Percentiles rank a stretch among this genome's conserved stretches.
Evolutionary conservation across 2,888 invertebrate genomes (phyloP).

Genomic region (Actias luna): DNA sequence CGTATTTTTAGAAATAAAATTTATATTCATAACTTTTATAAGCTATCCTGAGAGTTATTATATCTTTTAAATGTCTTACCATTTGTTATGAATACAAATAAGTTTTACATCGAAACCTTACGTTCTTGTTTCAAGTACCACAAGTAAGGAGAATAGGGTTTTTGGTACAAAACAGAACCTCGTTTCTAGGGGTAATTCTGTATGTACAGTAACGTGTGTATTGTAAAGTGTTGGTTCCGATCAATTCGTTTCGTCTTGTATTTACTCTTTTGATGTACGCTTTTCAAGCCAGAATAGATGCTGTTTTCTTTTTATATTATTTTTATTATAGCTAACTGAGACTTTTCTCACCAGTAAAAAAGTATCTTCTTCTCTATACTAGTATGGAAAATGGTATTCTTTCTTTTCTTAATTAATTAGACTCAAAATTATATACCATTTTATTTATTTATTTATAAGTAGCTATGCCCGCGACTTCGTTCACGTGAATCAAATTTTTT

Average conservation of each 20-base stretch:
- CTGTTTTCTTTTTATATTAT: constrained; percentile 1
- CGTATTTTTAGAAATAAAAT: background rate
- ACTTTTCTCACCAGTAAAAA: background rate
- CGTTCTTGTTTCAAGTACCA: background rate
- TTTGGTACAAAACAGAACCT: background rate
- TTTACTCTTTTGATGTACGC: background rate
- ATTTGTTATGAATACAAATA: background rate
- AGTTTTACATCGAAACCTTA: background rate
- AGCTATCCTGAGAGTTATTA: too few species aligned
- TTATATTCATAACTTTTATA: background rate
- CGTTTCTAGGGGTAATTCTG: background rate
- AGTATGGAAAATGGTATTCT: too few species aligned
- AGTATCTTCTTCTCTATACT: background rate
- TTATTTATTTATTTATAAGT: too few species aligned
- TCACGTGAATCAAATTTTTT: too few species aligned
- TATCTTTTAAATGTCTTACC: background rate
- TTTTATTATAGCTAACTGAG: background rate
- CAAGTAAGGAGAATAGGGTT: background rate
- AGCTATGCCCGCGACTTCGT: too few species aligned
- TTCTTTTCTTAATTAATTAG: too few species aligned
- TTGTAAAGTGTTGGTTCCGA: background rate
- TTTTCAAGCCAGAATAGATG: background rate
- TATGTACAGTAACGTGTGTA: constrained; percentile 2
- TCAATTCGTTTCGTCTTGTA: constrained; percentile 2
- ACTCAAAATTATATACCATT: too few species aligned